Base-by-base conservation (phyloP, 2,888 invertebrate species). In the Escarpia spicata region DNA sequence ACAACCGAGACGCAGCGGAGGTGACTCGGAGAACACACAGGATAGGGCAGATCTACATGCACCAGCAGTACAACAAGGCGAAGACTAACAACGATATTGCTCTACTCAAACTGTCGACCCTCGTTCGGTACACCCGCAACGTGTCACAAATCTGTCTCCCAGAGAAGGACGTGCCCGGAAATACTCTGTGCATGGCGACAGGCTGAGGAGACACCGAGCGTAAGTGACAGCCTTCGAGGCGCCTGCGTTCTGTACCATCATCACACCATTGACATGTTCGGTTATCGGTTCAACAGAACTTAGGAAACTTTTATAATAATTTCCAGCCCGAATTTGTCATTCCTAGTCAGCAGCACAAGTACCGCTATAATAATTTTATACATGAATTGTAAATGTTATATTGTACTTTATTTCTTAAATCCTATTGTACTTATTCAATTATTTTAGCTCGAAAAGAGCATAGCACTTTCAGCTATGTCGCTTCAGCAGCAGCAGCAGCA, bases 61-160 rank as follows among this genome's bases (percentile, higher is more conserved):
- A 26, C 75, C 19, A 75, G 19, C 19, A 92, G 31, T 94, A 93
- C 92, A 58, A 93, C 92, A 52, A 52, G 6, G 26, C 75, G 26
- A 75, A n/a, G 75, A 75, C 75, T 1, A 75, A 75, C 75, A 75
- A 75, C 26, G 75, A 75, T 26, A 75, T 75, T 26, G 75, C n/a
- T 75, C 75, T 75, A 75, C 19, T 75, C 19, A 75, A 75, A n/a
- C 75, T 75, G 75, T 26, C 75, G 75, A 75, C 75, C 1, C 75
- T 26, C 75, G n/a, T 75, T 75, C 75, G 75, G 75, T 75, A 26
- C 75, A 75, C 15, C 75, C 19, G n/a, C 6, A 75, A 75, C 26
- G 75, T 75, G 75, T 75, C 75, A 26, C 75, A n/a, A 75, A 75
- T 75, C 19, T 75, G 75, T 75, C 75, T 75, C 2, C 75, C 75